A percentile compares a stretch with the other conserved stretches of the same genome.
These are phyloP conservation scores for Excalfactoria chinensis DNA, from an alignment of 2,113 vertebrate species.

Conservation along the genomic window DNA sequence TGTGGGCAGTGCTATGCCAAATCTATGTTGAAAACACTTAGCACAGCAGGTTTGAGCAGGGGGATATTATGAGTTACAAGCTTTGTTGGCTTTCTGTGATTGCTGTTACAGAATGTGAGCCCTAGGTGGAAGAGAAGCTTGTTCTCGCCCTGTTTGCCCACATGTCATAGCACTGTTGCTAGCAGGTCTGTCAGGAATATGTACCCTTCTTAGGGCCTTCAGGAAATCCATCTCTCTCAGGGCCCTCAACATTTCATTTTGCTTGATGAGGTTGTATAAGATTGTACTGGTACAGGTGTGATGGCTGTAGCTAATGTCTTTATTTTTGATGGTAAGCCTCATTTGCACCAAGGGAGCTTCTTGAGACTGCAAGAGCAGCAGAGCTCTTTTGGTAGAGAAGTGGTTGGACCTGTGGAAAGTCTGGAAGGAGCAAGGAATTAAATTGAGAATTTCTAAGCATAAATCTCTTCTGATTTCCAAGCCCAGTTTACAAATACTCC, in stretches of 20 bases:
- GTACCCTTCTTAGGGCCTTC: neutral
- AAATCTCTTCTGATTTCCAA: neutral
- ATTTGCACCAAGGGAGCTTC: neutral
- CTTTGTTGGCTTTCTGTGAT: neutral
- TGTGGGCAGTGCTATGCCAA: neutral
- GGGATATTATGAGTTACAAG: rapidly evolving
- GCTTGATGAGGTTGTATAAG: neutral
- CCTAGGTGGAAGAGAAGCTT: neutral
- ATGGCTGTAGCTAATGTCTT: neutral
- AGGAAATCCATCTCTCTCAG: neutral
- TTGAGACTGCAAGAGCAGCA: neutral
- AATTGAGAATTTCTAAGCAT: neutral
- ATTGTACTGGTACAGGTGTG: neutral
- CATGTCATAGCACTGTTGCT: neutral
- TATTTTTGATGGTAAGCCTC: neutral
- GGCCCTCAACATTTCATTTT: neutral
- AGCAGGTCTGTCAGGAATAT: neutral
- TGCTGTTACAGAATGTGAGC: neutral
- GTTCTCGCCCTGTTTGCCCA: rapidly evolving
- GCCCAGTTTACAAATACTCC: neutral
- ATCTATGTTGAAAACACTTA: neutral
- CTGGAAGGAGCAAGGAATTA: neutral
- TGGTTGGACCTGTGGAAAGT: neutral
- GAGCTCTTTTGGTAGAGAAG: neutral
- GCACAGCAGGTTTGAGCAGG: neutral